Conservation (phyloP, 2,113 vertebrate species). For the Bos taurus region DNA sequence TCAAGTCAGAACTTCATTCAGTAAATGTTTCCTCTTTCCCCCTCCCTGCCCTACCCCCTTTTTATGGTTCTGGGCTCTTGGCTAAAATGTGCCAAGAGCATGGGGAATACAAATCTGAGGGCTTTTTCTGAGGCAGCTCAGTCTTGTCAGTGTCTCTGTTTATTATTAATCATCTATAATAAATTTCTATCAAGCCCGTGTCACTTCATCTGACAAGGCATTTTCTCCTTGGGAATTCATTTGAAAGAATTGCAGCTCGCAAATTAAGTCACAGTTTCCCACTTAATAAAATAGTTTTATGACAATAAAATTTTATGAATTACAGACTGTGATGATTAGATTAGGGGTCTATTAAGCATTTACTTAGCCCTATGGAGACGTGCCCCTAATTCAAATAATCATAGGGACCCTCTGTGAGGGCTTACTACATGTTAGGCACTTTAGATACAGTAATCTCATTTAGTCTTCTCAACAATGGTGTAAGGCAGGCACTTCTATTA, state of each 20-base stretch:
- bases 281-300: background rate
- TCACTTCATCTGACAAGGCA: background rate
- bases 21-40: background rate
- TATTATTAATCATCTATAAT: background rate
- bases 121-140: background rate
- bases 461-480: background rate
- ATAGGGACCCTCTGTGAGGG: background rate
- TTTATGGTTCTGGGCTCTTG: background rate
- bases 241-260: background rate
- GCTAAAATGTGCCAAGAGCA: background rate
- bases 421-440: background rate
- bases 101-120: background rate
- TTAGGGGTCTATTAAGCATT: background rate
- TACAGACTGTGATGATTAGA: background rate
- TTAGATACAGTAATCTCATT: background rate
- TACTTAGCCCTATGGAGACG: background rate
- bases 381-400: too few species aligned
- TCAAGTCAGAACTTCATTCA: background rate
- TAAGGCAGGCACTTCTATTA: background rate
- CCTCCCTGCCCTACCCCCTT: background rate
- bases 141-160: background rate
- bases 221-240: slow-evolving; percentile 1
- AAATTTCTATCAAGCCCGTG: background rate
- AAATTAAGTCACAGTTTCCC: background rate
- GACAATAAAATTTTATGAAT: background rate